phyloP scores from a whole-genome alignment of 2,888 invertebrate genomes.

The Mechanitis messenoides region DNA sequence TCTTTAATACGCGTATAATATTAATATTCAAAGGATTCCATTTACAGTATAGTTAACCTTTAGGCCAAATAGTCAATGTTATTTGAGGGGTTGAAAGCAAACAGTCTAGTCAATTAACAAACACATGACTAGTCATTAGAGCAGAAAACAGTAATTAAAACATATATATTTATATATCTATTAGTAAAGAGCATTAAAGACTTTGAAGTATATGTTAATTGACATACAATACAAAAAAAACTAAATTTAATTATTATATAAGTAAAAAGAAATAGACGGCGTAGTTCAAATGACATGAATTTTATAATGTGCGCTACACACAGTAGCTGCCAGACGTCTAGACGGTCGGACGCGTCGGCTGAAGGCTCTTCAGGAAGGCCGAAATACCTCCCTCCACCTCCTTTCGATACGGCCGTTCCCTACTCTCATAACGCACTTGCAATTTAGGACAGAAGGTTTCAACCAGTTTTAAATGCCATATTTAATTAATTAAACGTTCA shows the following conservation, averaged over 20 bases:
- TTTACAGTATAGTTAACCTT: no score
- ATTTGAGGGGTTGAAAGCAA: no score
- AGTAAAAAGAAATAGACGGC: conserved; percentile 26
- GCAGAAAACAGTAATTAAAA: no score
- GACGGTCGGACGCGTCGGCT: conserved; percentile 55
- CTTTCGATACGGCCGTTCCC: conserved; percentile 23
- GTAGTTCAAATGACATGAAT: conserved; percentile 35
- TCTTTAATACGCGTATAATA: no score
- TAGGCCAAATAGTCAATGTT: no score
- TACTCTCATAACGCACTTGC: conserved; percentile 34
- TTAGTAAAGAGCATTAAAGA: no score
- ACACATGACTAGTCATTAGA: no score
- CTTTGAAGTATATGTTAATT: no score
- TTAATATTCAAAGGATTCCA: no score
- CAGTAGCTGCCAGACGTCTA: conserved; percentile 62
- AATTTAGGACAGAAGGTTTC: conserved; percentile 28
- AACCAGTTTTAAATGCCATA: conserved; percentile 4
- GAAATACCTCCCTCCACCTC: conserved; percentile 37
- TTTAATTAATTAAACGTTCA: background rate
- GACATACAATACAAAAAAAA: background rate
- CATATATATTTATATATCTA: no score
- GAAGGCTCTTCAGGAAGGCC: conserved; percentile 63
- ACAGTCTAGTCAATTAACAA: no score
- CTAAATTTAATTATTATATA: background rate
- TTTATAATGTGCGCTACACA: conserved; percentile 37